Evolutionary conservation across 2,888 invertebrate species (phyloP), one percentile per base, ranked within the genome.

Genomic region (Atethmia centrago): DNA sequence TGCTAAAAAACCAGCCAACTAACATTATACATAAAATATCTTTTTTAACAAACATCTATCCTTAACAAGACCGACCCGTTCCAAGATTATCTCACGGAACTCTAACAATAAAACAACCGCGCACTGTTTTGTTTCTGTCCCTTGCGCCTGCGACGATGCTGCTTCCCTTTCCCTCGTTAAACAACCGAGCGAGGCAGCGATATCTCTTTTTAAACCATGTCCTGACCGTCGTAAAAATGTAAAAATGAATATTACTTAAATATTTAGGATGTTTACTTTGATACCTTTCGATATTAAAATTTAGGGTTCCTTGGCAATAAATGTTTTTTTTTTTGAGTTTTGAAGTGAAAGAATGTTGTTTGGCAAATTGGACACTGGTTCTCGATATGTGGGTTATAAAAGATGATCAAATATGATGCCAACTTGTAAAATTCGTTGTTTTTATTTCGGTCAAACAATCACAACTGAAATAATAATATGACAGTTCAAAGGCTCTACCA

Each of bases 201-300:
- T 49, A 75, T 76, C 71, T 78, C 58, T 82, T 82, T 86, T 86
- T 73, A 49, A 74, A 79, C 66, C 84, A 75, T 73, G 71, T 74
- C 84, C 81, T 83, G 74, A 12, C 47, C 71, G 86, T 88, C 83
- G 74, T 86, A 86, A 88, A 88, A 88, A 80, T 88, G 85, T 87
- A 87, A 88, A 80, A 86, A 84, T 85, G 79, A 82, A 80, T 86
- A 84, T 86, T 85, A 83, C 79, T 84, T 85, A 87, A 87, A 91
- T 91, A 89, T 89, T 90, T 90, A 85, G 88, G 87, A 92, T 93
- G 91, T 93, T 93, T 93, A 91, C 93, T 89, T 92, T 91, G 89
- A 91, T 90, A 88, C 87, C 80, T 62, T 83, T 76, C 62, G 82
- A 84, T 88, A 87, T 86, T 83, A 81, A 79, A 83, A 82, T 86